These are phyloP conservation scores for Bungarus multicinctus DNA, from an alignment of 2,113 vertebrate genomes.

Conservation along the genomic window DNA sequence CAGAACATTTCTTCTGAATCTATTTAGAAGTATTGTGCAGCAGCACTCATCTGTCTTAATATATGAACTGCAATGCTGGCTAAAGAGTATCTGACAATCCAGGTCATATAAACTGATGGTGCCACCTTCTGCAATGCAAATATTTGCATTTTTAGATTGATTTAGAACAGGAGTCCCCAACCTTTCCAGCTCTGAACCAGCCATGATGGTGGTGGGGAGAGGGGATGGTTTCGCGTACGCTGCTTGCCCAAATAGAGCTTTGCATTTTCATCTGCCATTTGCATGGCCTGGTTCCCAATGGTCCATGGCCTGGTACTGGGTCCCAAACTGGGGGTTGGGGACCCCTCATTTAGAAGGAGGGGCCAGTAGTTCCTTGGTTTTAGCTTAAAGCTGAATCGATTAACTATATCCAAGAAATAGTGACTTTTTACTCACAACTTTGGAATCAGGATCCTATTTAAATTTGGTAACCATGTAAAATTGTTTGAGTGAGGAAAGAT, in stretches of 20 bases:
- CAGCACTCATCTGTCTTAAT: background rate
- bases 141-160: background rate
- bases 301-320: background rate
- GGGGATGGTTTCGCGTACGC: no score
- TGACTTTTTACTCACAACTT: background rate
- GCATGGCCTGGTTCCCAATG: background rate
- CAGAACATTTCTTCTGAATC: background rate
- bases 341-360: background rate
- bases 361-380: background rate
- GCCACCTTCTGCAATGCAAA: background rate
- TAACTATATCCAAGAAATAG: background rate
- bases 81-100: background rate
- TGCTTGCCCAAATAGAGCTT: background rate
- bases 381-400: background rate
- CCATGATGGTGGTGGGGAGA: background rate
- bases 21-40: background rate
- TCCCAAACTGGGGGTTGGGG: background rate
- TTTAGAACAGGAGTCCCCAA: background rate
- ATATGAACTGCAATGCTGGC: background rate
- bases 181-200: background rate
- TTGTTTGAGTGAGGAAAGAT: background rate
- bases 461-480: background rate
- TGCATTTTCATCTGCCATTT: background rate
- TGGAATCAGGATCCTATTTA: background rate
- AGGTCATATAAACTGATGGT: background rate